A percentile compares a stretch with the other conserved stretches of the same genome.
Evolutionary conservation across 2,113 vertebrate genomes (phyloP).

Genomic region (Axis porcinus): DNA sequence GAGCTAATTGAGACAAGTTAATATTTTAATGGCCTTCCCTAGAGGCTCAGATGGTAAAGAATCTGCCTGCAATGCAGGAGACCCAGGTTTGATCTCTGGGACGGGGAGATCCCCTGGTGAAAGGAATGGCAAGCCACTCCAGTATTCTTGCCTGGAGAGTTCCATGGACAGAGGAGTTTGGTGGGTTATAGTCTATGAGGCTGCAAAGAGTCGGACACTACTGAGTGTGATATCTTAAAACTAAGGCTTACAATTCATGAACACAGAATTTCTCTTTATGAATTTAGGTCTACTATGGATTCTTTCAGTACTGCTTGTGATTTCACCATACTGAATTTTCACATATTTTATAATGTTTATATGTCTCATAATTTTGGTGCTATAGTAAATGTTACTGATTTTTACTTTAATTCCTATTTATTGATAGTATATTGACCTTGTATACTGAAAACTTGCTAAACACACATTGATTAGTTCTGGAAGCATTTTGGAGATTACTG

Average conservation of each 20-base stretch:
- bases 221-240: neutral
- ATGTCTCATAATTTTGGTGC: neutral
- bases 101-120: neutral
- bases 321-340: neutral
- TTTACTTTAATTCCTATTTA: neutral
- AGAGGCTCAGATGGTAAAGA: neutral
- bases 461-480: neutral
- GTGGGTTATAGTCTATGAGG: neutral
- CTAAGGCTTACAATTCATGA: neutral
- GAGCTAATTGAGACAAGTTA: neutral
- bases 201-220: rapidly evolving
- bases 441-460: neutral
- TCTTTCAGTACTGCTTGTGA: neutral
- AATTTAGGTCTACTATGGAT: neutral
- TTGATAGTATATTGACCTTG: neutral
- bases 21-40: neutral
- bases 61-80: neutral
- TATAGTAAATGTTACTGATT: neutral
- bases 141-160: neutral
- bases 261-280: neutral
- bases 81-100: neutral
- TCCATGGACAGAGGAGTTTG: neutral
- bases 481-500: neutral
- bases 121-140: neutral
- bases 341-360: neutral